A percentile compares a stretch with the other conserved stretches of the same genome.
Evolutionary conservation across 2,797 vertebrate genomes (phyloP).

Genomic region (Labroides dimidiatus): DNA sequence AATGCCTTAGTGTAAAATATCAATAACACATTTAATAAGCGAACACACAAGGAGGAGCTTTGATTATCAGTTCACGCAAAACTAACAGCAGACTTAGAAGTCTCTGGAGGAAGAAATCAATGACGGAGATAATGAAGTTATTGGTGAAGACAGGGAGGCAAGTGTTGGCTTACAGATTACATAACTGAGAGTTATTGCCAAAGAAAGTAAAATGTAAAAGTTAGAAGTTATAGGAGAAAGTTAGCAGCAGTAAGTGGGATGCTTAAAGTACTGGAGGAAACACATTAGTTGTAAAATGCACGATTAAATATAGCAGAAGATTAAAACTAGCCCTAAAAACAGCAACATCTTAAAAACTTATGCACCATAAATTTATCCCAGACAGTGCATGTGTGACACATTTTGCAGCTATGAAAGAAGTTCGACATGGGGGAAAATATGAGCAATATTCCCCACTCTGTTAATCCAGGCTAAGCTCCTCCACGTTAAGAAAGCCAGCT

Average conservation of each 20-base stretch:
- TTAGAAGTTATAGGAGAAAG: slow-evolving; percentile 3
- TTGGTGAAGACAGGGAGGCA: slow-evolving; percentile 1
- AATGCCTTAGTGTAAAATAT: slow-evolving; percentile 12
- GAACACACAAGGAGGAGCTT: neutral
- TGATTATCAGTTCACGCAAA: slow-evolving; percentile 13
- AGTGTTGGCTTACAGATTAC: neutral
- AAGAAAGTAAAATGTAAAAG: slow-evolving; percentile 10
- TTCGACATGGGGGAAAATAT: neutral
- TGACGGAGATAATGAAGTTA: slow-evolving; percentile 20
- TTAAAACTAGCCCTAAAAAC: neutral
- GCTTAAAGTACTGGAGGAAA: neutral
- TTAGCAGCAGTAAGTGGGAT: neutral
- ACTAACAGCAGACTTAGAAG: slow-evolving; percentile 6
- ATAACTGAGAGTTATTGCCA: neutral
- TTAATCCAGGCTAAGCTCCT: neutral
- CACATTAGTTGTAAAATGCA: neutral
- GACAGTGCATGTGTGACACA: neutral
- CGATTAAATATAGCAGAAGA: neutral
- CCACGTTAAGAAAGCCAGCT: neutral
- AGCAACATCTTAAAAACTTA: neutral
- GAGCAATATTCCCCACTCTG: neutral
- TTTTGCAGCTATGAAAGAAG: neutral
- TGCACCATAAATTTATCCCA: too few relatives aligned
- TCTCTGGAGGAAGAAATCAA: slow-evolving; percentile 29
- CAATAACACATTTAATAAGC: slow-evolving; percentile 32